A percentile compares a stretch with the other conserved stretches of the same genome.
Conservation (phyloP, 1,140 invertebrate species). For the Sarcophaga peregrina region DNA sequence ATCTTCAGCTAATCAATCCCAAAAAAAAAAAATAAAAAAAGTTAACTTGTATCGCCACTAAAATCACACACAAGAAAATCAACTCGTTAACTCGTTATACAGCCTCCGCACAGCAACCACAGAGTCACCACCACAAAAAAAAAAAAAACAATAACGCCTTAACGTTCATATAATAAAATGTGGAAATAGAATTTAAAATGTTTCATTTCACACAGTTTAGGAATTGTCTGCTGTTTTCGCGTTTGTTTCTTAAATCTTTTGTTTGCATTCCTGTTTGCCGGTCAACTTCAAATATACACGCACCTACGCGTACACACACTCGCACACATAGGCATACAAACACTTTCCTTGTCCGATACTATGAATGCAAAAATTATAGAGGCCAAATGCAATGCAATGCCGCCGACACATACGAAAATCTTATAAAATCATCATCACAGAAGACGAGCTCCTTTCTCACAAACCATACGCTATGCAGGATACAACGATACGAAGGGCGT, state of each 20-base stretch:
- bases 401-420: neutral
- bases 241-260: neutral
- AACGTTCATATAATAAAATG: too few relatives aligned
- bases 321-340: constrained; percentile 1
- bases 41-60: constrained; percentile 46
- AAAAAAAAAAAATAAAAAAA: too few relatives aligned
- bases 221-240: neutral
- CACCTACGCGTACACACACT: neutral
- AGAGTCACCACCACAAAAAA: neutral
- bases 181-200: too few relatives aligned
- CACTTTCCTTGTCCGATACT: neutral
- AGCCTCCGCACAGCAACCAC: neutral
- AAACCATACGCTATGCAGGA: too few relatives aligned
- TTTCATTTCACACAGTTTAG: constrained; percentile 34
- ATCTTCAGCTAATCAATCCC: constrained; percentile 42
- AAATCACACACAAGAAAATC: constrained; percentile 65
- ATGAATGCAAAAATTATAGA: constrained; percentile 37
- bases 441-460: too few relatives aligned
- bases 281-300: constrained; percentile 36
- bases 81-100: constrained; percentile 66
- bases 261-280: constrained; percentile 5
- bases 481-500: neutral
- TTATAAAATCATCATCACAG: too few relatives aligned
- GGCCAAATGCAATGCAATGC: constrained; percentile 23
- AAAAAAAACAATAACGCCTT: too few relatives aligned